Base-by-base conservation (phyloP, 2,113 vertebrate genomes). In the Pampusana beccarii region DNA sequence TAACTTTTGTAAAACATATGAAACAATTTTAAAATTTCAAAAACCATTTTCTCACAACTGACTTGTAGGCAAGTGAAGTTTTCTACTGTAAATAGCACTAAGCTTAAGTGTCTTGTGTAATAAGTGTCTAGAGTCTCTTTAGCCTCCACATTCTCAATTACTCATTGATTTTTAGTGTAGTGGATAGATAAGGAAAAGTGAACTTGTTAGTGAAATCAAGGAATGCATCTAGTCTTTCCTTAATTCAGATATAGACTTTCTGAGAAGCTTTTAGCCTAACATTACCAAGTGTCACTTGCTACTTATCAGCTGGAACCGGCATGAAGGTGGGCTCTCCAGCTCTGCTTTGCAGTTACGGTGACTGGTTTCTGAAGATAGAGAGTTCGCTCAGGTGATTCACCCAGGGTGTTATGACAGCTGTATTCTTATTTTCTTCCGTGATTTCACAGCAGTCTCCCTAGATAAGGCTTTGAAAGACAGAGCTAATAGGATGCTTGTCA, bases 381-480 rank as follows among this genome's bases (percentile, higher is more conserved):
- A 87, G 78, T 95, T 95, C 78, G 69, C 24, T 72, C 91, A 92
- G 80, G 84, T 75, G 78, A 89, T 92, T 87, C 86, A 73, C 82
- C 88, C 88, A 36, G 58, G 50, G 44, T 90, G 62, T 91, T 97
- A 90, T 95, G 95, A 97, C 95, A 95, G 90, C 71, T 92, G 91
- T 75, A 88, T 89, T 94, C 78, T 78, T 96, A 92, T 90, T 96
- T 95, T 91, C 54, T 88, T 85, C 70, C 66, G 40, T 69, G 87
- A 94, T 91, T 94, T 91, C 90, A 91, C 91, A 97, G 91, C 81
- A 89, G 90, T 66, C 36, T 91, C 84, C 66, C 87, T 54, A 90
- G 95, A 96, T 94, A 96, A 95, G 91, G 40, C 54, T 95, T 95
- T 94, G 92, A 96, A 93, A 90, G 94, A 94, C 96, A 95, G 87